These are phyloP conservation scores for Drosophila ogumai DNA, from an alignment of 1,140 invertebrate species.

Conservation along the genomic window DNA sequence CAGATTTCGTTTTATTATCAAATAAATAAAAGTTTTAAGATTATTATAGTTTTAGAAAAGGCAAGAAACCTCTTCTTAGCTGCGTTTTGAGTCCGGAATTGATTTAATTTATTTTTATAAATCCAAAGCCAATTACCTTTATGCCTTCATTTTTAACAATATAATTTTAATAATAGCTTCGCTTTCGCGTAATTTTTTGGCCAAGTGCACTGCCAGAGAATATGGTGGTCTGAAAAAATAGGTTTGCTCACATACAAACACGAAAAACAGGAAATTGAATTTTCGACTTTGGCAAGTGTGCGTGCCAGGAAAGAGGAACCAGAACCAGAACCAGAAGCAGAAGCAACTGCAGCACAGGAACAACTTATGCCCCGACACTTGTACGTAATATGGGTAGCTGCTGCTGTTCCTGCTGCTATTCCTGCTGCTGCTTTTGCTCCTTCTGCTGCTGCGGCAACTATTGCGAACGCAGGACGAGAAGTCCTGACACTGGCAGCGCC, in stretches of 20 bases:
- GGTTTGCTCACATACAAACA: conserved; percentile 70
- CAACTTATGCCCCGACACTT: conserved; percentile 50
- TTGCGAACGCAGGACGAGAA: conserved; percentile 70
- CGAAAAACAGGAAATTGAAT: conserved; percentile 84
- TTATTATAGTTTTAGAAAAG: neutral
- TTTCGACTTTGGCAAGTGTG: conserved; percentile 83
- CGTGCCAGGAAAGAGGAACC: conserved; percentile 71
- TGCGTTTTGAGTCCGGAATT: neutral
- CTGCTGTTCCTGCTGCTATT: conserved; percentile 13
- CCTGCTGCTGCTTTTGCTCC: conserved; percentile 17
- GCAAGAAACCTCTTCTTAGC: neutral
- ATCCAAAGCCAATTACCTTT: no score
- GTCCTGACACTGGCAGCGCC: conserved; percentile 76
- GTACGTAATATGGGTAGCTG: conserved; percentile 42
- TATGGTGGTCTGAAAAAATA: conserved; percentile 27
- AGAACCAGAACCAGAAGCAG: conserved; percentile 34
- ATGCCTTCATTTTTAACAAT: no score
- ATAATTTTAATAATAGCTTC: neutral
- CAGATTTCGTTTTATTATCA: neutral
- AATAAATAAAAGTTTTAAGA: neutral
- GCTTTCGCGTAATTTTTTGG: neutral
- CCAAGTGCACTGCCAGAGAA: conserved; percentile 4
- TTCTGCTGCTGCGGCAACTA: conserved; percentile 66
- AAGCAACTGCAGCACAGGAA: conserved; percentile 29
- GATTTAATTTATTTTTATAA: neutral